phyloP scores from a whole-genome alignment of 2,888 invertebrate species.

The Bimastos eiseni region DNA sequence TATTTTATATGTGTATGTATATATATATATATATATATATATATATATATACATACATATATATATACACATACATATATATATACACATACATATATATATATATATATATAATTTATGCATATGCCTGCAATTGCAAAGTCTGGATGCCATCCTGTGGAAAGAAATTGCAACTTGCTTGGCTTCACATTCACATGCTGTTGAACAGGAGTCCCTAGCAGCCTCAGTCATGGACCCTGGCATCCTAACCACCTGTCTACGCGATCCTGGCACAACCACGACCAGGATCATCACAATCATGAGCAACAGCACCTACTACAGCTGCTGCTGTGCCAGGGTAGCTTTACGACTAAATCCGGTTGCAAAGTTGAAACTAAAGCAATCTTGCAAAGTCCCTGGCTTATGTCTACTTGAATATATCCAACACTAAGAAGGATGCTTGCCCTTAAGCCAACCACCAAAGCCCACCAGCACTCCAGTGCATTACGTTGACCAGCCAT shows the following conservation, averaged over 20 bases:
- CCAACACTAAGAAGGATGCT: neutral
- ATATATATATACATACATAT: neutral
- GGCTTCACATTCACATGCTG: neutral
- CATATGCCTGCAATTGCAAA: neutral
- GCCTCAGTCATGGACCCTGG: neutral
- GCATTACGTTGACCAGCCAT: neutral
- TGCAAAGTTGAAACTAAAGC: neutral
- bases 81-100: neutral
- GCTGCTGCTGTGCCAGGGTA: neutral
- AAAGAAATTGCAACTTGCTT: neutral
- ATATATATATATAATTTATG: neutral
- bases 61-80: neutral
- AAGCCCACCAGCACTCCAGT: neutral
- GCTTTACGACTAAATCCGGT: neutral
- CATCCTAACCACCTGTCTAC: neutral
- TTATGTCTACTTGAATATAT: too few relatives aligned
- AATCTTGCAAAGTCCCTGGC: neutral
- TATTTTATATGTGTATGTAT: too few relatives aligned
- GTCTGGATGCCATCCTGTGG: neutral
- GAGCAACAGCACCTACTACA: neutral
- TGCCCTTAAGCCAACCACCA: neutral
- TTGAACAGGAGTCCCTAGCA: neutral
- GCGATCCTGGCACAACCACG: neutral
- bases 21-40: too few relatives aligned
- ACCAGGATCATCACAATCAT: neutral